Percentiles rank a stretch among this genome's conserved stretches.
Evolutionary conservation across 2,797 vertebrate species (phyloP).

Genomic region (Periparus ater): DNA sequence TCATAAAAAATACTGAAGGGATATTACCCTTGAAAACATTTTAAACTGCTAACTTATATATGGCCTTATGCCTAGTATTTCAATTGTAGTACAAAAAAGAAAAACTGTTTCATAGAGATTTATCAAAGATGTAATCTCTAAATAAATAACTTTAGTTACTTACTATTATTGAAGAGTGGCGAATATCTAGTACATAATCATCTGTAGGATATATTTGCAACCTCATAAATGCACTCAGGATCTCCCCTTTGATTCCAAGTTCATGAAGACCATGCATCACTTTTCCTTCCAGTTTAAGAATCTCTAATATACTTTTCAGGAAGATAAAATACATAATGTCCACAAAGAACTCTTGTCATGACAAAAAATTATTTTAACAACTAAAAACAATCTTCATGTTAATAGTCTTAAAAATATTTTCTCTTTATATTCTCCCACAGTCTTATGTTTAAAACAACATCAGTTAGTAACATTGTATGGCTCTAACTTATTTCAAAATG

Average conservation of each 20-base stretch:
- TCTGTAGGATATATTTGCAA: constrained; percentile 79
- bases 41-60: neutral
- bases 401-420: neutral
- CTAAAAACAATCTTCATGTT: neutral
- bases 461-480: neutral
- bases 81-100: neutral
- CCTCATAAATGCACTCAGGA: constrained; percentile 82
- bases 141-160: constrained; percentile 48
- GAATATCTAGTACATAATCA: constrained; percentile 88
- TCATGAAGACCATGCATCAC: constrained; percentile 90
- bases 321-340: constrained; percentile 23
- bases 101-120: neutral
- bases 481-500: neutral
- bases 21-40: neutral
- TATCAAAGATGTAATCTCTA: neutral
- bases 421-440: neutral
- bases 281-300: constrained; percentile 87
- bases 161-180: constrained; percentile 89
- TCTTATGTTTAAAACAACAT: neutral
- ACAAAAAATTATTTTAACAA: neutral
- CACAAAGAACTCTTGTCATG: neutral
- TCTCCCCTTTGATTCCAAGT: constrained; percentile 85
- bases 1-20: neutral
- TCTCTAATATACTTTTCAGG: constrained; percentile 83
- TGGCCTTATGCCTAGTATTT: neutral